These are phyloP conservation scores for Dichetophora obliterata DNA, from an alignment of 2,888 invertebrate species.

Conservation along the genomic window DNA sequence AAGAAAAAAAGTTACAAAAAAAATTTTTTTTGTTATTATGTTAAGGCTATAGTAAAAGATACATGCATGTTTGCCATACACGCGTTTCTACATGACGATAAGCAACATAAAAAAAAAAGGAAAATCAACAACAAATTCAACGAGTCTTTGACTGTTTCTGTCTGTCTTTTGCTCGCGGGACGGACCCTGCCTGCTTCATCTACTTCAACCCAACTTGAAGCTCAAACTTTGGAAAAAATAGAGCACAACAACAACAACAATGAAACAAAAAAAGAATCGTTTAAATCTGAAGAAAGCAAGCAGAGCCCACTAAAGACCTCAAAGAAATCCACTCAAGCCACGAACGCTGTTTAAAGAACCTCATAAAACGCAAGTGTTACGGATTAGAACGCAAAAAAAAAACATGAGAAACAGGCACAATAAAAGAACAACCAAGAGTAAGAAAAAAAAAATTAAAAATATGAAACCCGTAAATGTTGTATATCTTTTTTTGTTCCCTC, in stretches of 20 bases:
- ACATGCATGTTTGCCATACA: constrained; percentile 16
- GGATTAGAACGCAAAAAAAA: constrained; percentile 34
- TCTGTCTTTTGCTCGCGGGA: background rate
- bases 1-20: too few relatives aligned
- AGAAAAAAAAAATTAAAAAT: background rate
- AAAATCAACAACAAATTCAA: background rate
- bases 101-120: background rate
- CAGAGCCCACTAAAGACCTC: background rate
- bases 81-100: constrained; percentile 1
- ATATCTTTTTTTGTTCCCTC: background rate
- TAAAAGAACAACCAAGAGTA: background rate
- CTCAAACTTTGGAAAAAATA: constrained; percentile 10
- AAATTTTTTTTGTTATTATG: background rate
- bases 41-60: background rate
- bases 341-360: constrained; percentile 28
- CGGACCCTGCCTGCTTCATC: background rate
- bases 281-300: constrained; percentile 29
- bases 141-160: background rate
- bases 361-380: constrained; percentile 47
- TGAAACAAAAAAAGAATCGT: constrained; percentile 9
- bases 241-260: constrained; percentile 18
- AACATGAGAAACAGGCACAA: background rate
- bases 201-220: background rate
- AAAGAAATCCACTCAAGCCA: constrained; percentile 5
- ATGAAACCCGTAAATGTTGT: background rate